phyloP scores from a whole-genome alignment of 2,888 invertebrate genomes.

The Altica lythri region DNA sequence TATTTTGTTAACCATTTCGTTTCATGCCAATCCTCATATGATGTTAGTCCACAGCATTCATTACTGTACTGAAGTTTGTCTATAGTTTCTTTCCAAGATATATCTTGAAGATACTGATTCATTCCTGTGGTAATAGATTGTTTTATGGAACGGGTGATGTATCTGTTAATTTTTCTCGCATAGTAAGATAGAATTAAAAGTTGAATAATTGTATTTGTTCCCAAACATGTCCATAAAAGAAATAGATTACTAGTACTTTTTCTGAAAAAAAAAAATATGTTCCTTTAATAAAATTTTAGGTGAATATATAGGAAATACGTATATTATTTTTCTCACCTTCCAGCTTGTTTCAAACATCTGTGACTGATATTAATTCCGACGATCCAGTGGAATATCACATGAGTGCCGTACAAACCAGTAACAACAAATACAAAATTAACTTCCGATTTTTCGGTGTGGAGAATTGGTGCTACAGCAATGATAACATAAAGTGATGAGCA shows the following conservation, averaged over 20 bases:
- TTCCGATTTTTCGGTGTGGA: constrained; percentile 55
- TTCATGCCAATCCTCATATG: constrained; percentile 64
- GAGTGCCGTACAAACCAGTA: constrained; percentile 52
- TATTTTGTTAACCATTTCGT: constrained; percentile 65
- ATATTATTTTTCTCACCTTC: constrained; percentile 48
- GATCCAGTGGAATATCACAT: constrained; percentile 52
- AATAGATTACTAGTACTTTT: constrained; percentile 54
- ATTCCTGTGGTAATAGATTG: constrained; percentile 63
- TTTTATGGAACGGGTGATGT: constrained; percentile 56
- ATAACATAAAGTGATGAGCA: constrained; percentile 51
- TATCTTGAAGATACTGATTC: constrained; percentile 62
- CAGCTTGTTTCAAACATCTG: constrained; percentile 52
- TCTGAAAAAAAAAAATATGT: constrained; percentile 44
- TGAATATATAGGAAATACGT: too few species aligned
- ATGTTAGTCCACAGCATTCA: constrained; percentile 64
- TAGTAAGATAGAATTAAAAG: constrained; percentile 50
- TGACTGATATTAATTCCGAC: constrained; percentile 52
- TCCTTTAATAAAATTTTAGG: neutral
- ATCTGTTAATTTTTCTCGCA: constrained; percentile 52
- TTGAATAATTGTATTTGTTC: constrained; percentile 51
- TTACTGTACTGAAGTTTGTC: constrained; percentile 63
- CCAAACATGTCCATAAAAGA: constrained; percentile 51
- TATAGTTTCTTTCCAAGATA: constrained; percentile 62
- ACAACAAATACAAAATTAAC: constrained; percentile 54
- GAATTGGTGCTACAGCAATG: constrained; percentile 48